Evolutionary conservation across 2,888 invertebrate genomes (phyloP).

Genomic region (Tinea semifulvella): DNA sequence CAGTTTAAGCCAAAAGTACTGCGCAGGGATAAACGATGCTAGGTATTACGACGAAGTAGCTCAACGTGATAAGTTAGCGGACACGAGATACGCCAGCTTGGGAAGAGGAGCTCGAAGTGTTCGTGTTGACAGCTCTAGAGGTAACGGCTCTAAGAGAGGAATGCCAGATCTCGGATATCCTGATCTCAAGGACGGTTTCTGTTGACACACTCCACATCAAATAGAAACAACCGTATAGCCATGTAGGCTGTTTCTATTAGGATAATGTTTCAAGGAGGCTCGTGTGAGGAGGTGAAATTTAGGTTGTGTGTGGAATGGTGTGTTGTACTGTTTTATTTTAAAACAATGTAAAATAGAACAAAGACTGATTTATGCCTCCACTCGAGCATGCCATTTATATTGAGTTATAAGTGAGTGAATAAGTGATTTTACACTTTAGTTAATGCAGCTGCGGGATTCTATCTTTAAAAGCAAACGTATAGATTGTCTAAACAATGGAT

Average conservation of each 20-base stretch:
- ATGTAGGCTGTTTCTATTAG: background rate
- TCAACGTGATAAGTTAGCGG: conserved; percentile 59
- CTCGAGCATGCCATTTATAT: conserved; percentile 4
- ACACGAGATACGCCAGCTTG: conserved; percentile 60
- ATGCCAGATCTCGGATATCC: conserved; percentile 63
- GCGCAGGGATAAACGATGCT: conserved; percentile 61
- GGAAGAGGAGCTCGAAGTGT: conserved; percentile 49
- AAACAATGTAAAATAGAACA: conserved; percentile 23
- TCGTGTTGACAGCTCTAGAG: conserved; percentile 46
- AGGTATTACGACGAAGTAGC: conserved; percentile 62
- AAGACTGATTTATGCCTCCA: conserved; percentile 58
- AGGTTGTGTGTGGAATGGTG: conserved; percentile 12
- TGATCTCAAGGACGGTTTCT: conserved; percentile 75
- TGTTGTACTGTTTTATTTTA: conserved; percentile 12
- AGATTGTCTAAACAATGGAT: too few species aligned
- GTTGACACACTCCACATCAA: conserved; percentile 71
- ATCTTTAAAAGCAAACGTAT: too few species aligned
- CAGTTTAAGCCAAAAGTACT: conserved; percentile 62
- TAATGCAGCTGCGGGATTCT: too few species aligned
- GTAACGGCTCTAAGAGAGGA: conserved; percentile 49
- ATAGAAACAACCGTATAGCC: conserved; percentile 50
- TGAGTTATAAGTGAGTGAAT: background rate
- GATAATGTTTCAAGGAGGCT: conserved; percentile 1
- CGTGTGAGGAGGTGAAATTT: background rate
- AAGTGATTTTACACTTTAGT: too few species aligned